Conservation (phyloP, 2,888 invertebrate genomes). For the Trichacis sp. region DNA sequence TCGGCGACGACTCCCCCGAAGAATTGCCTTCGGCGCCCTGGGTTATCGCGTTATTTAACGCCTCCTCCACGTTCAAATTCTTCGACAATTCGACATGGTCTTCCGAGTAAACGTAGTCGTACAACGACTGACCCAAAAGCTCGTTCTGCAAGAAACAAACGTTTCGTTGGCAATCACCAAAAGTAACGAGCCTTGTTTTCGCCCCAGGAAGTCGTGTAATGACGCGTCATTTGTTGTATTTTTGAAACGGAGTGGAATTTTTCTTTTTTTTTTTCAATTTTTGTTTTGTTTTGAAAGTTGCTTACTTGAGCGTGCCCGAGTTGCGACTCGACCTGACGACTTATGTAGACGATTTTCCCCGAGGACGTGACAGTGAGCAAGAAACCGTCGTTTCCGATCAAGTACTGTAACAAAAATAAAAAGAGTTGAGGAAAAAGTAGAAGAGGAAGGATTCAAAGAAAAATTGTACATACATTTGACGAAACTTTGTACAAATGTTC, state of each 20-base stretch:
- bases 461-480: too few species aligned
- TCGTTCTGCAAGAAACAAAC: conserved; percentile 75
- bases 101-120: conserved; percentile 83
- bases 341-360: conserved; percentile 88
- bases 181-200: conserved; percentile 44
- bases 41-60: not conserved
- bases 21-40: conserved; percentile 70
- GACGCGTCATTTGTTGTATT: too few species aligned
- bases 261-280: too few species aligned
- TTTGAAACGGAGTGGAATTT: too few species aligned
- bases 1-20: conserved; percentile 50
- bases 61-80: conserved; percentile 71
- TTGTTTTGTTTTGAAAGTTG: conserved; percentile 33
- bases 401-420: conserved; percentile 65
- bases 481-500: too few species aligned
- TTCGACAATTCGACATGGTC: conserved; percentile 81
- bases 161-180: conserved; percentile 17
- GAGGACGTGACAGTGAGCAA: conserved; percentile 83
- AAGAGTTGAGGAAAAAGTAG: too few species aligned
- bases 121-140: conserved; percentile 84
- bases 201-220: conserved; percentile 29
- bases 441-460: too few species aligned
- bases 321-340: conserved; percentile 85
- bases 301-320: conserved; percentile 86
- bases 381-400: conserved; percentile 79